Evolutionary conservation across 2,113 vertebrate species (phyloP).

Genomic region (Mola mola): DNA sequence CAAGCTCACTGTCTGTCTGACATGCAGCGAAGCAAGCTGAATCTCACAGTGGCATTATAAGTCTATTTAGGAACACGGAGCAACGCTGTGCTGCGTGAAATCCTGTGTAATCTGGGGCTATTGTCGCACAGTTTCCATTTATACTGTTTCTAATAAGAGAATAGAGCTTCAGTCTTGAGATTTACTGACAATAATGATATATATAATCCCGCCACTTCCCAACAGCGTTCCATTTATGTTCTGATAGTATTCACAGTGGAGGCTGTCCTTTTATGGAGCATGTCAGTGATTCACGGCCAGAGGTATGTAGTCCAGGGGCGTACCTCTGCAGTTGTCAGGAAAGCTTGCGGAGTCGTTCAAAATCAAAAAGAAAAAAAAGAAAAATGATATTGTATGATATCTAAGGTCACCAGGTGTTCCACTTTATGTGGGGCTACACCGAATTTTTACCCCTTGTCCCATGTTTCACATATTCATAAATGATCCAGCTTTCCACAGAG

Average conservation of each 20-base stretch:
- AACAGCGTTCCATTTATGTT: slow-evolving; percentile 9
- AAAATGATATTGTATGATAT: too few species aligned
- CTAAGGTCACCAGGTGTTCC: too few species aligned
- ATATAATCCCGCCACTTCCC: slow-evolving; percentile 20
- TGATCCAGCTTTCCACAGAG: too few species aligned
- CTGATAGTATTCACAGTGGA: slow-evolving; percentile 3
- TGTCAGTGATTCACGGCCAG: background rate
- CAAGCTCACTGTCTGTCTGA: slow-evolving; percentile 41
- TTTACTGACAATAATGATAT: slow-evolving; percentile 21
- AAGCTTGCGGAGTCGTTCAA: background rate
- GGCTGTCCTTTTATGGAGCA: background rate
- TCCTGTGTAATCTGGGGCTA: slow-evolving; percentile 71
- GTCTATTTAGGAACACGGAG: slow-evolving; percentile 53
- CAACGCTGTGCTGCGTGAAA: slow-evolving; percentile 55
- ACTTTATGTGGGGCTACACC: too few species aligned
- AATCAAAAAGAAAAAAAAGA: too few species aligned
- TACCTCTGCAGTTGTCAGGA: background rate
- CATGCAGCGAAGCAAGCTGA: slow-evolving; percentile 28
- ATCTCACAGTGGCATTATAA: slow-evolving; percentile 50
- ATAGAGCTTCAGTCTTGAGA: slow-evolving; percentile 43
- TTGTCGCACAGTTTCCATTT: slow-evolving; percentile 49
- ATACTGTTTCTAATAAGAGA: slow-evolving; percentile 40
- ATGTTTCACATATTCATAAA: too few species aligned
- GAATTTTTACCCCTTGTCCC: too few species aligned
- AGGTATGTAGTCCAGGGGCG: background rate